Percentiles rank a stretch among this genome's conserved stretches.
Conservation (phyloP, 2,888 invertebrate genomes). For the Unio delphinus region DNA sequence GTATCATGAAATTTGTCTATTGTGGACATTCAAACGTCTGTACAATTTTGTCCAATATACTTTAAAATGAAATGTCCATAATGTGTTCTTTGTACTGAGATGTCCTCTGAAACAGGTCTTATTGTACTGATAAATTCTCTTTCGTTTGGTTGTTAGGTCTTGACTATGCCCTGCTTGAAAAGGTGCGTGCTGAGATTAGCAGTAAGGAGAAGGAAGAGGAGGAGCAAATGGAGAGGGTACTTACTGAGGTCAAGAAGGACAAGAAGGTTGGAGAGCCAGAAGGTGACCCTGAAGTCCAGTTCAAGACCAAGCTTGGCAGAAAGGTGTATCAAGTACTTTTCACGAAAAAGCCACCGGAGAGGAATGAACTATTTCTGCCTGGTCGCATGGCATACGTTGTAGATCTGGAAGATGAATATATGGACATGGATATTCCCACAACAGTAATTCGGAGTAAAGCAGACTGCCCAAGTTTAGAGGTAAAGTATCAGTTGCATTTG, state of each 20-base stretch:
- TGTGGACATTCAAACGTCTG: too few species aligned
- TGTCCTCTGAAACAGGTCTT: too few species aligned
- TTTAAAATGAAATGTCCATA: too few species aligned
- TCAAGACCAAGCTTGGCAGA: constrained; percentile 84
- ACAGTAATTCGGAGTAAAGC: constrained; percentile 88
- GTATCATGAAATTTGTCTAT: too few species aligned
- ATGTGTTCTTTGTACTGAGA: too few species aligned
- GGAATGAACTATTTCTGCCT: constrained; percentile 93
- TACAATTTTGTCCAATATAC: too few species aligned
- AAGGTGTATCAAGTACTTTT: constrained; percentile 75
- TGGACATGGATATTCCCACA: constrained; percentile 94
- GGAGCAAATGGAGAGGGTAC: constrained; percentile 58
- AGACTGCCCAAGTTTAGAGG: constrained; percentile 84
- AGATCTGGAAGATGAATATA: constrained; percentile 88
- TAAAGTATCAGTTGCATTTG: constrained; percentile 34
- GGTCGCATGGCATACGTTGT: constrained; percentile 99
- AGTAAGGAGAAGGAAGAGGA: constrained; percentile 80
- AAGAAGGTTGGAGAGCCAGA: constrained; percentile 41
- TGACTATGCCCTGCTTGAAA: constrained; percentile 92
- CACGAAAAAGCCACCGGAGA: constrained; percentile 76
- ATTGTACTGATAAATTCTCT: too few species aligned
- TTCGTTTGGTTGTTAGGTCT: constrained; percentile 72
- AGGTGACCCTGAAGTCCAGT: constrained; percentile 79
- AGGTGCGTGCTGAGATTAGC: constrained; percentile 89
- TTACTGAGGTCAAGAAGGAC: constrained; percentile 19